These are phyloP conservation scores for Spisula subtruncata DNA, from an alignment of 2,888 invertebrate genomes.

Conservation along the genomic window DNA sequence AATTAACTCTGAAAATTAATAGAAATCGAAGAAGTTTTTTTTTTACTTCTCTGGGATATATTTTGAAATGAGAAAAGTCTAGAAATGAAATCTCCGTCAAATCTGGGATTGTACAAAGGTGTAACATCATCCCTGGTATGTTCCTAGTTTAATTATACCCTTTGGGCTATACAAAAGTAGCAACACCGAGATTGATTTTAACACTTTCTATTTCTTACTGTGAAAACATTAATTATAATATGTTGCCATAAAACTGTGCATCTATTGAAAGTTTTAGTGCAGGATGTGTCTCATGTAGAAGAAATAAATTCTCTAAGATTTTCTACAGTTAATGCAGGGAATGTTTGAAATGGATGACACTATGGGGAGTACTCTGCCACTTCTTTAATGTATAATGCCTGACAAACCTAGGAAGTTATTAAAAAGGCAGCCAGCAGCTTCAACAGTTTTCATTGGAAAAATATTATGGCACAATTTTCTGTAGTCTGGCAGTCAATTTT, in stretches of 20 bases:
- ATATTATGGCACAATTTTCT: not conserved
- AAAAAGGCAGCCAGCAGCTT: not conserved
- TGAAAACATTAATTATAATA: not conserved
- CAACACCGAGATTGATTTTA: conserved; percentile 3
- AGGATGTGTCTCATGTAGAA: not conserved
- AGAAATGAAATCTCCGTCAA: too few relatives aligned
- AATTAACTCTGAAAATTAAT: too few relatives aligned
- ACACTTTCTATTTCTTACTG: not conserved
- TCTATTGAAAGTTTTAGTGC: not conserved
- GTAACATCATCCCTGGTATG: too few relatives aligned
- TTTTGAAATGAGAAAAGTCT: too few relatives aligned
- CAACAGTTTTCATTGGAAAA: not conserved
- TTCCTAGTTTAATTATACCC: not conserved
- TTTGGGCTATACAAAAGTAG: not conserved
- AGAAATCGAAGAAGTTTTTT: too few relatives aligned
- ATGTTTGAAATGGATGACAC: not conserved
- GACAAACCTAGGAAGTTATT: not conserved
- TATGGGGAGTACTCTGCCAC: not conserved
- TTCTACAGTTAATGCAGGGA: not conserved
- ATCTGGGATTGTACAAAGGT: too few relatives aligned
- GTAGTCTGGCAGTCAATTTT: conserved; percentile 23
- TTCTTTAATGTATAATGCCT: not conserved
- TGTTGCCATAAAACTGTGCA: not conserved
- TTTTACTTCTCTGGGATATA: too few relatives aligned
- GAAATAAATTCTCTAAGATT: not conserved